A percentile compares a stretch with the other conserved stretches of the same genome.
Evolutionary conservation across 2,888 invertebrate genomes (phyloP).

Genomic region (Cloeon dipterum): DNA sequence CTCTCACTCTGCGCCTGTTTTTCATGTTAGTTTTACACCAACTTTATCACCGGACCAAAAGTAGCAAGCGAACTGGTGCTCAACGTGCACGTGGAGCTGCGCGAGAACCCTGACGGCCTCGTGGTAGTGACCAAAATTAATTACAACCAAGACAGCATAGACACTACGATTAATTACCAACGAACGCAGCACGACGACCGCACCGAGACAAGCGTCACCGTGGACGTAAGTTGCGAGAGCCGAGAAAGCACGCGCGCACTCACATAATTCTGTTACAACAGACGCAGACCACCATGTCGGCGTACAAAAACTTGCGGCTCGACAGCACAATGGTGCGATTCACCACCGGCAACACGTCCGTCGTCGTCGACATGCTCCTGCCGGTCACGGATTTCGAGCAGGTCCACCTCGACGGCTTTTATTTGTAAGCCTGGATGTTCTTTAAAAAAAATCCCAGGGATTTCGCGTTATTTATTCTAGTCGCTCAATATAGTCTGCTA

Average conservation of each 20-base stretch:
- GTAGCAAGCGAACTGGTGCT: background rate
- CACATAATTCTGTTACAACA: no score
- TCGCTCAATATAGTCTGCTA: no score
- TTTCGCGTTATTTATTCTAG: no score
- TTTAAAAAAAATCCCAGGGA: no score
- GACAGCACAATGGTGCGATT: constrained; percentile 4
- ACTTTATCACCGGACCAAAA: constrained; percentile 1
- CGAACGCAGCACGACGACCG: no score
- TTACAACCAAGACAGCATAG: background rate
- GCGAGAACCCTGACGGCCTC: background rate
- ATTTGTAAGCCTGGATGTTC: background rate
- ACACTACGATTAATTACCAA: no score
- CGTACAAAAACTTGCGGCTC: constrained; percentile 5
- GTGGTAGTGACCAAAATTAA: background rate
- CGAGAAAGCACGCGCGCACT: no score
- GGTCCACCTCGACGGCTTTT: constrained; percentile 14
- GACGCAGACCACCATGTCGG: constrained; percentile 6
- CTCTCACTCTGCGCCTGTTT: no score
- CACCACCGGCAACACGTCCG: constrained; percentile 13
- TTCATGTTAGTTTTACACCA: background rate
- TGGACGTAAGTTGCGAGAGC: no score
- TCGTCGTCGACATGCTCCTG: constrained; percentile 17
- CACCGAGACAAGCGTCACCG: no score
- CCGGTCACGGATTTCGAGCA: constrained; percentile 20
- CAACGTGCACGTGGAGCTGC: background rate